Evolutionary conservation across 2,113 vertebrate species (phyloP), one percentile per base, ranked within the genome.

Genomic region (Rhabdornis inornatus): DNA sequence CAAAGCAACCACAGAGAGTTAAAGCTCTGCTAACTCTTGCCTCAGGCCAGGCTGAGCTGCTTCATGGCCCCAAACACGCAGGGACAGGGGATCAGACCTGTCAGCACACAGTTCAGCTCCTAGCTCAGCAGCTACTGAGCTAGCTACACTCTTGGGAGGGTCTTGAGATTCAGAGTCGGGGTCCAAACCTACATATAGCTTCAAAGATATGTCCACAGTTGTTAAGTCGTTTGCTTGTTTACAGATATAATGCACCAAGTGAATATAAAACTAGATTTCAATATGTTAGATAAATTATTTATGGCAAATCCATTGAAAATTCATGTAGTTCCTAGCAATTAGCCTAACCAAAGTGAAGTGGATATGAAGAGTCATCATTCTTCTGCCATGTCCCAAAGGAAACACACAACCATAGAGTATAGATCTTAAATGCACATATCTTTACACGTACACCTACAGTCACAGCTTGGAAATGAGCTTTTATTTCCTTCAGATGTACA

Each of bases 311-410:
- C 44, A 81, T 94, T 72, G 87, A 37, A 82, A 64, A 95, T 85
- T 84, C 74, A 65, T 72, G 81, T n/a, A 65, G 37, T 31, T 95
- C 45, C 78, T 72, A 49, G 53, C 69, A 95, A 96, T 92, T 83
- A 88, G 63, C 64, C 66, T 13, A 31, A 70, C 21, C 45, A 80
- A 83, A 85, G 39, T 47, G n/a, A 59, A 83, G 71, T 31, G 31
- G 25, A 59, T 83, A 80, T 60, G 71, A 85, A 66, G 35, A 90
- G 27, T 83, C 82, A 83, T 95, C 59, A 57, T 88, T 95, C 37
- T 94, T 87, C 65, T 85, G 40, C 69, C 18, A 55, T 37, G 30
- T 88, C 75, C 71, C 90, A 90, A 66, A 59, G 85, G 87, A 72
- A 85, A 77, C 39, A 80, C 10, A n/a, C 11, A 76, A 45, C 4